Evolutionary conservation across 2,797 vertebrate species (phyloP), one percentile per base, ranked within the genome.

Genomic region (Sitta carolinensis): DNA sequence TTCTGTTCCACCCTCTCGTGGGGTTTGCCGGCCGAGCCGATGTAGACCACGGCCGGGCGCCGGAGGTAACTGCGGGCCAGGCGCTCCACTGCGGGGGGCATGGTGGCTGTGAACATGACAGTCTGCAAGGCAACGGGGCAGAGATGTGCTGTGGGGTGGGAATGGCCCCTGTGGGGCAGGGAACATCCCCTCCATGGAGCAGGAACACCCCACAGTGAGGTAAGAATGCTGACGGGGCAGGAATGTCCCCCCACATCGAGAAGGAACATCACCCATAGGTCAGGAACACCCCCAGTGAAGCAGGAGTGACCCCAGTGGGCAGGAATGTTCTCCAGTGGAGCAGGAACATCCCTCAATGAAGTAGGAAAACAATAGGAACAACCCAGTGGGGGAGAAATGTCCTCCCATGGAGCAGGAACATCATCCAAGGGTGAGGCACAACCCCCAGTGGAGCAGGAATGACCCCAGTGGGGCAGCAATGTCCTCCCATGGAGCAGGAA

Each of bases 81-180:
- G 19, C 99, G 98, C 96, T 99, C 99, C 96, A 99, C 99, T 0
- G 99, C 99, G 0, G 99, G 97, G 2, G 99, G 99, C 99, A 99
- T 99, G 23, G 99, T 99, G 73, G 99, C 99, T 5, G 99, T 99
- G 98, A 99, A 99, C 99, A 99, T 99, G 96, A 99, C 99, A 0
- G 99, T 99, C 99, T 99, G 93, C 7, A 52, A 73, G 84, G 75
- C 7, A 52, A 55, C 2, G 0, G 34, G 51, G 7, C 64, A 3
- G 2, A 7, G 7, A 54, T 0, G 0, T 3, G 57, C 32, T 2
- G 6, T 27, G 23, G 68, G 77, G 16, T 5, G 54, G 43, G 43
- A 45, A 20, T 45, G 43, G 20, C 9, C 43, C 43, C 9, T 19
- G 5, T 3, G 10, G 8, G 8, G 20, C 45, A 38, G 47, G 36